These are phyloP conservation scores for Mylabris phalerata DNA, from an alignment of 1,140 invertebrate genomes.

Conservation along the genomic window DNA sequence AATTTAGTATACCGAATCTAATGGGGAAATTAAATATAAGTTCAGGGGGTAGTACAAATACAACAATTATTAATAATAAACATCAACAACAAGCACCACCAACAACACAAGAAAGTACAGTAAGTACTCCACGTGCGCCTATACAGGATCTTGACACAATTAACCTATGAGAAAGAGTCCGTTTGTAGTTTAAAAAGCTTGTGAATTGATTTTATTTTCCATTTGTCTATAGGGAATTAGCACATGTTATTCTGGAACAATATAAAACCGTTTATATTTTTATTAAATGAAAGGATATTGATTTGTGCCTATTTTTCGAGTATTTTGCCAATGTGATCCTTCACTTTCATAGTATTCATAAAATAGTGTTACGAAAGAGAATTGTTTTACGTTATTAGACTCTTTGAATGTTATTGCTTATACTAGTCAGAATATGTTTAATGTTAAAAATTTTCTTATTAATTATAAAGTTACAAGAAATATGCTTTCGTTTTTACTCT, in stretches of 20 bases:
- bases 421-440: slow-evolving; percentile 33
- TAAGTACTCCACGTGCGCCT: slow-evolving; percentile 44
- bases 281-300: slow-evolving; percentile 2
- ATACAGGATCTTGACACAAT: slow-evolving; percentile 60
- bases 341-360: slow-evolving; percentile 17
- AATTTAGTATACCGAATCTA: slow-evolving; percentile 48
- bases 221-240: background rate
- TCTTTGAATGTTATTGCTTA: slow-evolving; percentile 27
- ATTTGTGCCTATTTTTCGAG: slow-evolving; percentile 22
- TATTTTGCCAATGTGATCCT: slow-evolving; percentile 34
- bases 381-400: slow-evolving; percentile 30
- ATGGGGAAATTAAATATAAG: slow-evolving; percentile 41
- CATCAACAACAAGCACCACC: slow-evolving; percentile 31
- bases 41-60: slow-evolving; percentile 35
- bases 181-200: no score
- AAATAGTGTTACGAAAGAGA: slow-evolving; percentile 11
- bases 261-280: background rate
- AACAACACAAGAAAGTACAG: slow-evolving; percentile 45
- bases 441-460: slow-evolving; percentile 25
- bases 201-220: no score
- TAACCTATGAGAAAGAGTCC: slow-evolving; percentile 46
- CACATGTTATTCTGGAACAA: slow-evolving; percentile 16
- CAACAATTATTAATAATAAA: slow-evolving; percentile 33
- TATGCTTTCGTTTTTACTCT: slow-evolving; percentile 30
- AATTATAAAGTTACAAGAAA: slow-evolving; percentile 30